phyloP scores from a whole-genome alignment of 2,888 invertebrate genomes.

The Homarus gammarus region DNA sequence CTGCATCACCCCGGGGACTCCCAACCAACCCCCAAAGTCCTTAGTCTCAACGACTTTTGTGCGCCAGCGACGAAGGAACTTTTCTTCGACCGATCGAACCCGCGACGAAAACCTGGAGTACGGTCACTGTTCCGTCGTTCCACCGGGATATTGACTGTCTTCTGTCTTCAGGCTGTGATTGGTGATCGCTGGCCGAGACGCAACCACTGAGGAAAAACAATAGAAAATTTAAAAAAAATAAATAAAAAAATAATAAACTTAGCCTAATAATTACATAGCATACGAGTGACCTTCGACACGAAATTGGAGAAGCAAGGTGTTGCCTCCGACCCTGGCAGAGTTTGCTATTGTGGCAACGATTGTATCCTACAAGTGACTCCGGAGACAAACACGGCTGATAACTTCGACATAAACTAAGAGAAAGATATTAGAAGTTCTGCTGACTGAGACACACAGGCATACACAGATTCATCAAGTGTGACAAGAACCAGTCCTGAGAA shows the following conservation, averaged over 20 bases:
- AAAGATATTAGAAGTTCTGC: neutral
- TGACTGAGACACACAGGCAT: neutral
- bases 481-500: too few relatives aligned
- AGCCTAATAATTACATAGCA: too few relatives aligned
- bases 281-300: neutral
- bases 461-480: too few relatives aligned
- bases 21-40: neutral
- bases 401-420: neutral
- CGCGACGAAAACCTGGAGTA: conserved; percentile 28
- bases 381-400: conserved; percentile 1
- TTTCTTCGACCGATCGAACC: conserved; percentile 29
- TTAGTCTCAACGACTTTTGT: neutral
- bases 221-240: conserved; percentile 14
- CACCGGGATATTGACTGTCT: conserved; percentile 33
- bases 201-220: conserved; percentile 1
- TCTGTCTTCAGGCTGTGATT: conserved; percentile 32
- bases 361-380: neutral
- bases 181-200: conserved; percentile 27
- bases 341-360: neutral
- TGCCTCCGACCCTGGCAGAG: neutral
- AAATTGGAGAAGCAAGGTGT: neutral
- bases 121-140: conserved; percentile 45
- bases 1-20: neutral
- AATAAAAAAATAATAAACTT: neutral
- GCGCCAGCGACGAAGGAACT: conserved; percentile 15